phyloP scores from a whole-genome alignment of 1,140 invertebrate species.

The Eurosta solidaginis region DNA sequence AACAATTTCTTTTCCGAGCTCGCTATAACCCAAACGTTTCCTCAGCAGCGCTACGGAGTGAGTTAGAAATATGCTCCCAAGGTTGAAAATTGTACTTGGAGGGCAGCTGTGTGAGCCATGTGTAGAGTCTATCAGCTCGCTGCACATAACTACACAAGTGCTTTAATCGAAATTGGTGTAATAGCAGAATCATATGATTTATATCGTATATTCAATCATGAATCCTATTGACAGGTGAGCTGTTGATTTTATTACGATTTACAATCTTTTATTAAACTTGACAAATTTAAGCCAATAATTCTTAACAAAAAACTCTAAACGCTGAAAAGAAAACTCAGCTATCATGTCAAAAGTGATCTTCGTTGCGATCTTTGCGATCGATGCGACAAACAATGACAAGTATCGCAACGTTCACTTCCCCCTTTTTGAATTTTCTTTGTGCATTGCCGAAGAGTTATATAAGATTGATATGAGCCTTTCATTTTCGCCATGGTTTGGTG shows the following conservation, averaged over 20 bases:
- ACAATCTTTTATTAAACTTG: neutral
- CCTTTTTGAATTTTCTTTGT: neutral
- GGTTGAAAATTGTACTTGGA: no score
- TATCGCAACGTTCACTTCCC: neutral
- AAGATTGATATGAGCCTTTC: neutral
- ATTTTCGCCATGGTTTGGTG: neutral
- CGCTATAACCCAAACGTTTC: no score
- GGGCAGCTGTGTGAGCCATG: no score
- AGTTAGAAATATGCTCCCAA: no score
- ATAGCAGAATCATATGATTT: no score
- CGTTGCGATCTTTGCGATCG: neutral
- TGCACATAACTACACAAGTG: no score
- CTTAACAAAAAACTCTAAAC: neutral
- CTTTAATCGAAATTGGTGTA: no score
- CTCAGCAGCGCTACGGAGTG: no score
- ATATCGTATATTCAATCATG: neutral
- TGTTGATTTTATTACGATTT: constrained; percentile 6
- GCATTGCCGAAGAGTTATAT: neutral
- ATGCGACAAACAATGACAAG: neutral
- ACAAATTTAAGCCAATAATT: constrained; percentile 14
- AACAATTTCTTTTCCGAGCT: no score
- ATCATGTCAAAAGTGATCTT: neutral
- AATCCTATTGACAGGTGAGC: neutral
- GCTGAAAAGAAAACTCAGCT: neutral
- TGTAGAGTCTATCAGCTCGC: no score